Conservation (phyloP, 2,797 vertebrate species). For the Crocidura indochinensis region DNA sequence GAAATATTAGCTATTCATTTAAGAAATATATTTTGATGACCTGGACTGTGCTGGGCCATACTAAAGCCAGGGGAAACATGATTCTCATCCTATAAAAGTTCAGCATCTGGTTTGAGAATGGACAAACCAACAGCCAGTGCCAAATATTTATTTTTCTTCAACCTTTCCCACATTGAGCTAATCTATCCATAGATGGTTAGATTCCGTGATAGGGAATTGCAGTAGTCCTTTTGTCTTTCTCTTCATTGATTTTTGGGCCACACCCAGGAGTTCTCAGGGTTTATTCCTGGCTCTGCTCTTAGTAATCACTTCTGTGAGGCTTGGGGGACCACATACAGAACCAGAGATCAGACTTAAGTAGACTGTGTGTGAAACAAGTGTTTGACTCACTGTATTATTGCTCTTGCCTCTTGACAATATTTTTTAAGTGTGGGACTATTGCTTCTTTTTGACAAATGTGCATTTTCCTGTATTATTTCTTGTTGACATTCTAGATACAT, state of each 20-base stretch:
- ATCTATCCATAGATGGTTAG: neutral
- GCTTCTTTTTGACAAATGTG: neutral
- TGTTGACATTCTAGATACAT: slow-evolving; percentile 46
- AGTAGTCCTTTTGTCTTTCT: neutral
- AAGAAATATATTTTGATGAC: slow-evolving; percentile 22
- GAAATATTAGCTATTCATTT: neutral
- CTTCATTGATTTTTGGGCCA: no score
- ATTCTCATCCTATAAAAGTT: neutral
- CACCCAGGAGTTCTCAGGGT: no score
- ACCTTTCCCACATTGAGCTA: neutral
- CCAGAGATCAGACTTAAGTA: no score
- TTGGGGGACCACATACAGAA: no score
- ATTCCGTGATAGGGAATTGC: neutral
- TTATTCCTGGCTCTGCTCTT: no score
- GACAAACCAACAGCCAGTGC: neutral
- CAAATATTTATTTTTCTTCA: neutral
- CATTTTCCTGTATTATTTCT: neutral
- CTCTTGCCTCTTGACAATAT: no score
- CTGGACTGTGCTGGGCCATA: neutral
- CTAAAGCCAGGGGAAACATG: neutral
- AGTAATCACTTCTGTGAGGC: no score
- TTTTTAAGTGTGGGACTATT: no score
- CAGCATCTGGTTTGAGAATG: neutral
- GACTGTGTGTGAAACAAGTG: no score
- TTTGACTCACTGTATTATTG: no score